Conservation (phyloP, 2,888 invertebrate genomes). For the Thereva nobilitata region DNA sequence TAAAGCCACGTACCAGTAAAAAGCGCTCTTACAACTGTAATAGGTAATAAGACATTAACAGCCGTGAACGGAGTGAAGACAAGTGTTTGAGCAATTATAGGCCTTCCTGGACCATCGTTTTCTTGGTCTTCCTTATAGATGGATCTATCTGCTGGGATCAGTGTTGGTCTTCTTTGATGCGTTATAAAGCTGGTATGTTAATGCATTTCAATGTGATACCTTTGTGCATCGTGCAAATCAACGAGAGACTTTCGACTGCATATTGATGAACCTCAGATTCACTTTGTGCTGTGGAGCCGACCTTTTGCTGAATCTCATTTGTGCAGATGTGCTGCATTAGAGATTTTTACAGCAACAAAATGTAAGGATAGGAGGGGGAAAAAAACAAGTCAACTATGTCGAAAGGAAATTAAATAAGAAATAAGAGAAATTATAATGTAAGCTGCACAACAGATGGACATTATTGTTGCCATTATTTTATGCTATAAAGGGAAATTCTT, state of each 20-base stretch:
- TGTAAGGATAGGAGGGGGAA: neutral
- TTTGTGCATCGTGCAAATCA: slow-evolving; percentile 21
- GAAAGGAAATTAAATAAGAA: no score
- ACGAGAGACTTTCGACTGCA: slow-evolving; percentile 17
- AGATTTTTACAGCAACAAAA: slow-evolving; percentile 8
- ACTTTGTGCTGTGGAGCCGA: neutral
- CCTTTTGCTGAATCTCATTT: slow-evolving; percentile 9
- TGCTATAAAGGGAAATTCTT: no score
- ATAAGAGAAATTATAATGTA: no score
- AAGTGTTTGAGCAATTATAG: slow-evolving; percentile 34
- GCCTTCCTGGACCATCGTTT: slow-evolving; percentile 11
- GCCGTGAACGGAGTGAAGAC: slow-evolving; percentile 32
- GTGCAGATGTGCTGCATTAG: slow-evolving; percentile 7
- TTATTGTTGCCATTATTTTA: no score
- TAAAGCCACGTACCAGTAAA: slow-evolving; percentile 15
- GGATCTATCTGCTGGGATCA: neutral
- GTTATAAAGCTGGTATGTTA: slow-evolving; percentile 14
- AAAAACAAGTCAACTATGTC: neutral
- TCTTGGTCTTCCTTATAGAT: slow-evolving; percentile 7
- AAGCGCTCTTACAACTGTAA: slow-evolving; percentile 23
- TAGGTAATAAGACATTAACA: slow-evolving; percentile 34
- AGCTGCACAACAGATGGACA: no score
- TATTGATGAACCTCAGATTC: slow-evolving; percentile 20
- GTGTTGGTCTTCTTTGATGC: neutral
- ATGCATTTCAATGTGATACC: slow-evolving; percentile 14